Percentiles rank a stretch among this genome's conserved stretches.
Conservation (phyloP, 2,888 invertebrate species). For the Gnatocerus cornutus region DNA sequence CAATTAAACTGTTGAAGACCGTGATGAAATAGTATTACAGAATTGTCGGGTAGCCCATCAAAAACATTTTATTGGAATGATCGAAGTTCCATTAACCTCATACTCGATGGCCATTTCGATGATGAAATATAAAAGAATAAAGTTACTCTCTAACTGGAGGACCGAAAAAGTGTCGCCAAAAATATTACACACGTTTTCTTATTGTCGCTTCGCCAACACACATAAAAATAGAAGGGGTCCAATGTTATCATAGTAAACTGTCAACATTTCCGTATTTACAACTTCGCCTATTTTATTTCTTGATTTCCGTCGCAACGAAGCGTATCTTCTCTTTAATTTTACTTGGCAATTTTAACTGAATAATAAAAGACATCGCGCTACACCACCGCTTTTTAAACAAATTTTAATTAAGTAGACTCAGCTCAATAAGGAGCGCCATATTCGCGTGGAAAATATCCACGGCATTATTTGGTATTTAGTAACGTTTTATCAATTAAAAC, state of each 20-base stretch:
- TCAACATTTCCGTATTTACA: constrained; percentile 35
- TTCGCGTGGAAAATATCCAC: too few relatives aligned
- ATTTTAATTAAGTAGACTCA: constrained; percentile 41
- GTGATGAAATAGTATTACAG: constrained; percentile 59
- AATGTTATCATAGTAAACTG: constrained; percentile 42
- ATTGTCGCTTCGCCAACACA: constrained; percentile 30
- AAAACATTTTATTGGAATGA: constrained; percentile 60
- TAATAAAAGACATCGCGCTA: constrained; percentile 22
- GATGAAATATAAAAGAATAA: constrained; percentile 47
- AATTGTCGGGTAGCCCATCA: constrained; percentile 60
- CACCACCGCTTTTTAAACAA: constrained; percentile 29
- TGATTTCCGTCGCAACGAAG: constrained; percentile 21
- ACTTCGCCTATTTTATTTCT: constrained; percentile 37
- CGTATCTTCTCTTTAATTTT: constrained; percentile 31
- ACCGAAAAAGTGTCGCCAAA: constrained; percentile 22
- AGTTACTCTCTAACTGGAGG: constrained; percentile 21
- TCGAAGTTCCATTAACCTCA: constrained; percentile 50
- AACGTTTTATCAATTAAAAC: too few relatives aligned
- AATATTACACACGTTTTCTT: constrained; percentile 39
- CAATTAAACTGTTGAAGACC: constrained; percentile 58
- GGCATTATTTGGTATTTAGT: too few relatives aligned
- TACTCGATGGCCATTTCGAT: constrained; percentile 43
- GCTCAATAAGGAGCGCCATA: constrained; percentile 9
- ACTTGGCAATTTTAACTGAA: constrained; percentile 31
- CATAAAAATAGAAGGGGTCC: constrained; percentile 37